phyloP scores from a whole-genome alignment of 2,113 vertebrate genomes.

The Ceyx margarethae region DNA sequence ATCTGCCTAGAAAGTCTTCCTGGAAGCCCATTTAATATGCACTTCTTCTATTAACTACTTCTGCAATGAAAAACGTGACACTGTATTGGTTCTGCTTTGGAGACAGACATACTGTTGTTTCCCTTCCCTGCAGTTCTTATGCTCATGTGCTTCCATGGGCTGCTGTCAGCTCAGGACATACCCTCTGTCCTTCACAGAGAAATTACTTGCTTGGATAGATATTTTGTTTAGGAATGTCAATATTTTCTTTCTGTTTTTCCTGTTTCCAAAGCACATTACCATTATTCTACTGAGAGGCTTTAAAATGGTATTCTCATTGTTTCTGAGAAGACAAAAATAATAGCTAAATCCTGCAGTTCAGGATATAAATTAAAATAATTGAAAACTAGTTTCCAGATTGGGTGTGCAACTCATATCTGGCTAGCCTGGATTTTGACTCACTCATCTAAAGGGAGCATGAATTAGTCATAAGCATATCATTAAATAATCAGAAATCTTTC shows the following conservation, averaged over 20 bases:
- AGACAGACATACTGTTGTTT: neutral
- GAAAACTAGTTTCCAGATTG: neutral
- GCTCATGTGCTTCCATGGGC: neutral
- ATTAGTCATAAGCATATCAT: neutral
- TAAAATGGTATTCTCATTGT: neutral
- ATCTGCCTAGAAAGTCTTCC: neutral
- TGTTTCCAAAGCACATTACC: conserved; percentile 6
- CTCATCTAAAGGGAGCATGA: neutral
- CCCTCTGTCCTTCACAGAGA: neutral
- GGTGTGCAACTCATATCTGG: neutral
- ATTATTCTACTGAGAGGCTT: neutral
- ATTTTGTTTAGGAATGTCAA: conserved; percentile 27
- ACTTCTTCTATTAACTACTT: neutral
- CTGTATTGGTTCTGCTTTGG: neutral
- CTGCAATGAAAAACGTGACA: neutral
- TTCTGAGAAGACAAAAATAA: neutral
- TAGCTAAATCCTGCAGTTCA: neutral
- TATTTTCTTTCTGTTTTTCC: conserved; percentile 18
- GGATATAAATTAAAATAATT: neutral
- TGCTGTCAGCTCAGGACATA: neutral
- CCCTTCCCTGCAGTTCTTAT: neutral
- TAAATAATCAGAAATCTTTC: neutral
- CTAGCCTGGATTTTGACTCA: neutral
- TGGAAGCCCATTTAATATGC: neutral
- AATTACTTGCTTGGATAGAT: conserved; percentile 31